These are phyloP conservation scores for Aromia moschata DNA, from an alignment of 2,888 invertebrate genomes.

Conservation along the genomic window DNA sequence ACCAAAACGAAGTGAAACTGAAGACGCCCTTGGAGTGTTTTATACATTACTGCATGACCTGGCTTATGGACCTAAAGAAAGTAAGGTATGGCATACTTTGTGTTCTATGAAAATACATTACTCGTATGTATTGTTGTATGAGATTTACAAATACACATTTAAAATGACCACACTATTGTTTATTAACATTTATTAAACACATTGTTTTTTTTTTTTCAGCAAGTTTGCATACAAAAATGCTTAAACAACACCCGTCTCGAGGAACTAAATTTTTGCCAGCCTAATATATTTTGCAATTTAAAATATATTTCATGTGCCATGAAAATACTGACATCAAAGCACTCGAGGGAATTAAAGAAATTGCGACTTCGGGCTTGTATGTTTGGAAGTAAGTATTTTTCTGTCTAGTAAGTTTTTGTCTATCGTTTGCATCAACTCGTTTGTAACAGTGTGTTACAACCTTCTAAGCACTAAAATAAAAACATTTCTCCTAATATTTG, in stretches of 20 bases:
- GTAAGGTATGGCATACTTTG: slow-evolving; percentile 12
- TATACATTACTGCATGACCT: slow-evolving; percentile 19
- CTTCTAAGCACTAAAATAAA: no score
- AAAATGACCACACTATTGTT: neutral
- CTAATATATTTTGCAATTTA: slow-evolving; percentile 17
- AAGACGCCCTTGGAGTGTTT: slow-evolving; percentile 29
- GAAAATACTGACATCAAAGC: slow-evolving; percentile 30
- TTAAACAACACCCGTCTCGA: slow-evolving; percentile 23
- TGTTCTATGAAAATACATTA: neutral
- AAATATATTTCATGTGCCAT: slow-evolving; percentile 21
- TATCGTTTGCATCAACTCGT: no score
- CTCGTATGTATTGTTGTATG: neutral
- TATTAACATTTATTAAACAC: neutral
- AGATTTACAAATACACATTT: neutral
- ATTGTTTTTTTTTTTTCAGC: no score
- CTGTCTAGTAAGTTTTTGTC: no score
- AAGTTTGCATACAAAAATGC: slow-evolving; percentile 9
- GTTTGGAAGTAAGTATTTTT: slow-evolving; percentile 37
- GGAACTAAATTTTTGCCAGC: slow-evolving; percentile 27
- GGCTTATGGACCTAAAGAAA: slow-evolving; percentile 30
- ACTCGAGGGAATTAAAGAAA: slow-evolving; percentile 34
- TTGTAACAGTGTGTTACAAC: no score
- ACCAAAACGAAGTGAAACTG: neutral
- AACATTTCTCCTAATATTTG: no score
- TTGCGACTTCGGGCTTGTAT: slow-evolving; percentile 40